Base-by-base conservation (phyloP, 2,113 vertebrate genomes). In the Sander lucioperca region DNA sequence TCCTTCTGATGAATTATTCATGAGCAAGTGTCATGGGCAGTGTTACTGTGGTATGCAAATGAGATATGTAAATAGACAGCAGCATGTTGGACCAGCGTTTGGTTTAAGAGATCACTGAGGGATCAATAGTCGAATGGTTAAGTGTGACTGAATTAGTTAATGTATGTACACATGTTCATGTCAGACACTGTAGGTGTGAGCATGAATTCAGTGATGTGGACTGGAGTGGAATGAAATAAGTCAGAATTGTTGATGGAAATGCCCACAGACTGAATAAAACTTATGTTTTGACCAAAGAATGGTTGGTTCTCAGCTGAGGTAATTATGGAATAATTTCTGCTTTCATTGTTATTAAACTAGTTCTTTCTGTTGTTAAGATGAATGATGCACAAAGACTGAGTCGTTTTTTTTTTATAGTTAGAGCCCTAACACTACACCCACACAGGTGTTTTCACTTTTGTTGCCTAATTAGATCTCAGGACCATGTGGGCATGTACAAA, bases 11-110 rank as follows among this genome's bases (percentile, higher is more conserved):
- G 91, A 88, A 91, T 90, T 71, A 92, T 91, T 80, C 81, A 94
- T 82, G 54, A 53, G 74, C 47, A 13, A 77, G 82, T 80, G 89
- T 79, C 77, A 83, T 64, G 77, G 88, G 43, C 79, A 82, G 85
- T 75, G 84, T 89, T 75, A 79, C 84, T 91, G 88, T 92, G 91
- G 80, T 88, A 92, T 93, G 92, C 69, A 82, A 88, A 93, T 87
- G 11, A 21, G 53, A 75, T 79, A 88, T 90, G 90, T 83, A 90
- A 91, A 93, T 89, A 75, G 64, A 25, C 33, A 63, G 77, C 73
- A 62, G 73, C 23, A 23, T 79, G 92, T 84, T 69, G 85, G 82
- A 81, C 83, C 81, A 36, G 63, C 18, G 36, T 65, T 62, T 61
- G 74, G 75, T 86, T 89, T 72, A 83, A 79, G 75, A 86, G 86